Evolutionary conservation across 2,888 invertebrate genomes (phyloP).

Genomic region (Lysandra coridon): DNA sequence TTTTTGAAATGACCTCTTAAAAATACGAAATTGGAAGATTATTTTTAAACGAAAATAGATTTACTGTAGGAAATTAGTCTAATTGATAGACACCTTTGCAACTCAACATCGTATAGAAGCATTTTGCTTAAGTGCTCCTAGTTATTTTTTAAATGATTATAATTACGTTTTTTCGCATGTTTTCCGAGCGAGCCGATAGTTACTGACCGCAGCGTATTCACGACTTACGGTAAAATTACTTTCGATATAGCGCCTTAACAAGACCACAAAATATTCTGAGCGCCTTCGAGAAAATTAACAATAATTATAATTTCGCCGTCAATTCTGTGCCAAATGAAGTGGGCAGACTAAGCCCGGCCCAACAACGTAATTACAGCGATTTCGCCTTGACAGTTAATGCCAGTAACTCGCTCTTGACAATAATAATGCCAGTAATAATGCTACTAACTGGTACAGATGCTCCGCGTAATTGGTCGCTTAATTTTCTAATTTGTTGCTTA

Average conservation of each 20-base stretch:
- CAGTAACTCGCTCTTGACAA: slow-evolving; percentile 38
- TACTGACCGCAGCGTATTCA: no score
- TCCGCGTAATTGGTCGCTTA: slow-evolving; percentile 31
- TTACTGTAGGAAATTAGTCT: no score
- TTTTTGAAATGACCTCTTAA: no score
- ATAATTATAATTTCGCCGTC: slow-evolving; percentile 38
- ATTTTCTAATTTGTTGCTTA: slow-evolving; percentile 33
- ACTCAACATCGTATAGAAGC: no score
- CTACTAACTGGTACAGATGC: slow-evolving; percentile 19
- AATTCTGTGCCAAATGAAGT: slow-evolving; percentile 41
- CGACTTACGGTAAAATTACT: no score
- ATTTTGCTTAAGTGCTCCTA: no score
- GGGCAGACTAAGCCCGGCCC: slow-evolving; percentile 40
- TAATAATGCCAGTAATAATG: slow-evolving; percentile 41
- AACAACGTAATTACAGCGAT: slow-evolving; percentile 46
- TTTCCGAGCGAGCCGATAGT: no score
- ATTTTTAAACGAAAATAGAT: no score
- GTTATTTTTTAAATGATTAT: no score
- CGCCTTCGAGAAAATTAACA: slow-evolving; percentile 28
- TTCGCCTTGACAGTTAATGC: slow-evolving; percentile 43
- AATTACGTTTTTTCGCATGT: no score
- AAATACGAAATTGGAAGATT: no score
- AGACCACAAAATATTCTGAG: neutral
- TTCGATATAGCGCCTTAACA: neutral
- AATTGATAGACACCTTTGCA: no score